phyloP scores from a whole-genome alignment of 1,140 invertebrate genomes.

The Stratiolaelaps scimitus region DNA sequence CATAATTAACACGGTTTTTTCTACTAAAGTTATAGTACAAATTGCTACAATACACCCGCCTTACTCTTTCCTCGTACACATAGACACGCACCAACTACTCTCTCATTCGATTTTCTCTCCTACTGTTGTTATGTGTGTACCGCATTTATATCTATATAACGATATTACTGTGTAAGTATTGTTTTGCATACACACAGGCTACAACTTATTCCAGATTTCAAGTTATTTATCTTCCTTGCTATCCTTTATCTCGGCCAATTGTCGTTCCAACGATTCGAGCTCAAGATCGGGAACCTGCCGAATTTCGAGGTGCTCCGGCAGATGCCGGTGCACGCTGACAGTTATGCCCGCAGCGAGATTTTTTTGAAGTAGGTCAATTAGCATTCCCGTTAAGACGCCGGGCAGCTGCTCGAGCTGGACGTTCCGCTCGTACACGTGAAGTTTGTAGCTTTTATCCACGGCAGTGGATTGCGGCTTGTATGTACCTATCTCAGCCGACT shows the following conservation, averaged over 20 bases:
- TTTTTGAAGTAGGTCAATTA: conserved; percentile 9
- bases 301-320: conserved; percentile 6
- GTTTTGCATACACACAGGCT: no score
- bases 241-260: neutral
- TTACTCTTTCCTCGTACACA: no score
- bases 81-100: no score
- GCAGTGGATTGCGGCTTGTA: neutral
- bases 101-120: no score
- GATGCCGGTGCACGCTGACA: neutral
- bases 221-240: no score
- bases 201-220: no score
- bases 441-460: neutral
- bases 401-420: neutral
- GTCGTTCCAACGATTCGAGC: conserved; percentile 11
- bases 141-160: no score
- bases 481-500: neutral
- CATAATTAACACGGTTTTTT: no score
- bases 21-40: no score
- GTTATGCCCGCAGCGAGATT: conserved; percentile 1
- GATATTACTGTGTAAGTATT: no score
- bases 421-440: neutral
- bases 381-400: neutral
- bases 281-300: conserved; percentile 24
- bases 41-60: no score
- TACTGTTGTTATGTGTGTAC: no score